Conservation (phyloP, 2,888 invertebrate species). For the Spisula subtruncata region DNA sequence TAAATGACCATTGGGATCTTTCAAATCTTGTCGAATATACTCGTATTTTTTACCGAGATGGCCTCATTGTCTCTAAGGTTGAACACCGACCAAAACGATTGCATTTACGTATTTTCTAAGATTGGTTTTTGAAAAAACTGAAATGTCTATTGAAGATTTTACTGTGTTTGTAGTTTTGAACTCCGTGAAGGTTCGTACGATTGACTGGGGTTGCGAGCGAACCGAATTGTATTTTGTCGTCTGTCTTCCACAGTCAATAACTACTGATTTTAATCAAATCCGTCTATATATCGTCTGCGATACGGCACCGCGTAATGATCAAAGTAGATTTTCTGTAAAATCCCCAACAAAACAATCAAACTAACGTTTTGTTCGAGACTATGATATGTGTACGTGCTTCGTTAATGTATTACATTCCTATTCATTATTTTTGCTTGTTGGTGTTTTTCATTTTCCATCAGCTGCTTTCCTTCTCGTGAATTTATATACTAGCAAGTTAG, state of each 20-base stretch:
- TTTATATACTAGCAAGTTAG: too few relatives aligned
- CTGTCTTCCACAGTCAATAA: neutral
- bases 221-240: neutral
- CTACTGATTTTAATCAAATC: conserved; percentile 1
- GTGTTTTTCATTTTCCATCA: neutral
- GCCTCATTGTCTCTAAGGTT: too few relatives aligned
- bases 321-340: neutral
- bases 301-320: neutral
- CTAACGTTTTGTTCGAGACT: neutral
- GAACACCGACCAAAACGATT: too few relatives aligned
- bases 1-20: too few relatives aligned
- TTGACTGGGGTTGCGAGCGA: too few relatives aligned
- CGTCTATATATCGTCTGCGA: neutral
- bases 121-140: too few relatives aligned
- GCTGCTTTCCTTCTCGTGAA: neutral
- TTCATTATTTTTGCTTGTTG: neutral
- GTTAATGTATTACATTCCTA: conserved; percentile 10
- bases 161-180: too few relatives aligned
- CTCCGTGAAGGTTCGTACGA: too few relatives aligned
- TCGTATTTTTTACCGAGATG: too few relatives aligned
- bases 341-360: neutral
- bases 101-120: too few relatives aligned
- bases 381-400: neutral
- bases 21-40: too few relatives aligned
- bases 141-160: too few relatives aligned